Base-by-base conservation (phyloP, 64 coral and sea anemone genomes). In the Cladopsammia gracilis region DNA sequence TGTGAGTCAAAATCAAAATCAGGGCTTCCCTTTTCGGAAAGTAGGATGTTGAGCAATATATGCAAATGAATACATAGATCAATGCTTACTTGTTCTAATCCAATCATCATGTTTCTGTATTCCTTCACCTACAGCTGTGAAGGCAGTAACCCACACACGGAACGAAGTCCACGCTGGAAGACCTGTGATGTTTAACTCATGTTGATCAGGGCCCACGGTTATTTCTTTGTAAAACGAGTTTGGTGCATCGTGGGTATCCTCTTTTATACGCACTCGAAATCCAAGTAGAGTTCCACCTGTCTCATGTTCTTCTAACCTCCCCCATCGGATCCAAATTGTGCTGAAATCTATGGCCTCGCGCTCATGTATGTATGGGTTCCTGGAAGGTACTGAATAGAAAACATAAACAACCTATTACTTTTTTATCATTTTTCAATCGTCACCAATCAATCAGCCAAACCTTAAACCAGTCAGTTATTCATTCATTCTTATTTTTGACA, bases 61-160 rank as follows among this genome's bases (percentile, higher is more conserved):
- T 34, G 34, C 34, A 34, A 34, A 34, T 34, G 34, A 2, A 34
- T 34, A 34, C 34, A 34, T 34, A 14, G 3, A 71, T 25, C 7
- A 71, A 11, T 9, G 11, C 43, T 82, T 46, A 82, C 78, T 82
- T 46, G 78, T 82, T 62, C 16, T 82, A 8, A 82, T 62, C 78
- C 78, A 82, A 9, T 16, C 1, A 13, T 82, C 58, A n/a, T 82
- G 24, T 64, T 24, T 62, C 13, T 82, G 34, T 14, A 26, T 7
- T 46, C 78, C 78, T 46, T 64, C 78, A 1, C 80, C 80, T 10
- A 67, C 43, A 1, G 60, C 44, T 48, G 80, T 83, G 43, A 66
- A 83, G 8, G 60, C 80, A 0, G 43, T 15, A 19, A 83, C 80
- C 80, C 80, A 83, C 14, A 83, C 61, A 0, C 44, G 61, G 80